Evolutionary conservation across 2,888 invertebrate species (phyloP), one percentile per base, ranked within the genome.

Genomic region (Holacanthella duospinosa): DNA sequence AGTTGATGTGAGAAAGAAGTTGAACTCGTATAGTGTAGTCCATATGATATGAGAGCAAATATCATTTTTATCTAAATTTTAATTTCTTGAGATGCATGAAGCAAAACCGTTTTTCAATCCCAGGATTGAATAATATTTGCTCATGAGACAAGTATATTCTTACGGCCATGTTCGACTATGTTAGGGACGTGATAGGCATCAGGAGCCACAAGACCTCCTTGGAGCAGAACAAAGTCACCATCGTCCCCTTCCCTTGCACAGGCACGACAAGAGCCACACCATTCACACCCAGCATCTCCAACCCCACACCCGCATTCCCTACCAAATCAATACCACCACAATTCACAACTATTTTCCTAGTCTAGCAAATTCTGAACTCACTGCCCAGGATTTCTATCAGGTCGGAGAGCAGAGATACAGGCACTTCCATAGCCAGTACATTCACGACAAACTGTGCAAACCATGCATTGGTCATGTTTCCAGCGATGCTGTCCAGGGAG

Each of bases 271-370:
- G 90, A 85, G 1, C 96, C 95, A 77, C 97, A 97, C 67, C 88
- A 86, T 1, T 87, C 84, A 75, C 95, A 96, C 0, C 95, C 95
- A 61, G 93, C 88, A 76, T 95, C 94, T 0, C 95, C 96, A 76
- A 90, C 88, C 1, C 95, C 95, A 80, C 95, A 96, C 0, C 93
- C 93, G 78, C 95, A 96, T 74, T 88, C 87, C 75, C 93, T 93
- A 72, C 43, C 75, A 29, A 43, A 65, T 19, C 4, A 28, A 55
- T 19, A 55, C 6, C 28, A 26, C 36, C 21, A 9, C 59, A 26
- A n/a, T 21, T n/a, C n/a, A n/a, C n/a, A 25, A 24, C 25, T 43
- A 25, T 6, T 55, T 27, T 29, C 44, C 24, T 44, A 59, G 19
- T n/a, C 19, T 60, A 19, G 24, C 21, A 12, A 29, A 58, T 25